phyloP scores from a whole-genome alignment of 2,797 vertebrate species.

The Distichodus sexfasciatus region DNA sequence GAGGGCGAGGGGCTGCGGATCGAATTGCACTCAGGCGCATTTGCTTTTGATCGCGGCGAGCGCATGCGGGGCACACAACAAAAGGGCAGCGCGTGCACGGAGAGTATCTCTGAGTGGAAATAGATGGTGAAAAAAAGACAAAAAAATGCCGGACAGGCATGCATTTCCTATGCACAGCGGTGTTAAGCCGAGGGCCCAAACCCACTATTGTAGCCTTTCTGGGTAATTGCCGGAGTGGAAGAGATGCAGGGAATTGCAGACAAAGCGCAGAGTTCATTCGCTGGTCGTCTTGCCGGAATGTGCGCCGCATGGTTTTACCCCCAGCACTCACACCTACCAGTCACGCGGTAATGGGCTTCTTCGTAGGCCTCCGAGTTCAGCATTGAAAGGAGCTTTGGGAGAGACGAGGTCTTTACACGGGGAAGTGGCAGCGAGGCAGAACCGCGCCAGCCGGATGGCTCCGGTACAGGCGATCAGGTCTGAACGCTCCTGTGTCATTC shows the following conservation, averaged over 20 bases:
- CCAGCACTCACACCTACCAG: slow-evolving; percentile 32
- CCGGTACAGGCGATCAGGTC: slow-evolving; percentile 32
- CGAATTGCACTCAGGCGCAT: slow-evolving; percentile 13
- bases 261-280: slow-evolving; percentile 31
- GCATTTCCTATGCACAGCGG: slow-evolving; percentile 14
- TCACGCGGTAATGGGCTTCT: slow-evolving; percentile 45
- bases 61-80: slow-evolving; percentile 18
- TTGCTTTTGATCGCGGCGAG: background rate
- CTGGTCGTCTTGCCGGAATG: slow-evolving; percentile 20
- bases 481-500: slow-evolving; percentile 9
- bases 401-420: slow-evolving; percentile 34
- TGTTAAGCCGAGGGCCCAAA: slow-evolving; percentile 21
- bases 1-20: slow-evolving; percentile 31
- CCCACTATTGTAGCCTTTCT: slow-evolving; percentile 21
- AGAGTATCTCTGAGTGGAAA: slow-evolving; percentile 18
- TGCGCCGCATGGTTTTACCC: slow-evolving; percentile 33
- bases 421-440: slow-evolving; percentile 39
- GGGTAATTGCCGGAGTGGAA: slow-evolving; percentile 31
- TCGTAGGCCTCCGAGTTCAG: slow-evolving; percentile 38
- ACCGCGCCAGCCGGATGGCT: slow-evolving; percentile 29
- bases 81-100: background rate
- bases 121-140: slow-evolving; percentile 12
- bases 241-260: slow-evolving; percentile 33
- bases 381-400: slow-evolving; percentile 34
- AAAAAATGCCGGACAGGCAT: background rate